Base-by-base conservation (phyloP, 2,888 invertebrate species). In the Hofmannophila pseudospretella region DNA sequence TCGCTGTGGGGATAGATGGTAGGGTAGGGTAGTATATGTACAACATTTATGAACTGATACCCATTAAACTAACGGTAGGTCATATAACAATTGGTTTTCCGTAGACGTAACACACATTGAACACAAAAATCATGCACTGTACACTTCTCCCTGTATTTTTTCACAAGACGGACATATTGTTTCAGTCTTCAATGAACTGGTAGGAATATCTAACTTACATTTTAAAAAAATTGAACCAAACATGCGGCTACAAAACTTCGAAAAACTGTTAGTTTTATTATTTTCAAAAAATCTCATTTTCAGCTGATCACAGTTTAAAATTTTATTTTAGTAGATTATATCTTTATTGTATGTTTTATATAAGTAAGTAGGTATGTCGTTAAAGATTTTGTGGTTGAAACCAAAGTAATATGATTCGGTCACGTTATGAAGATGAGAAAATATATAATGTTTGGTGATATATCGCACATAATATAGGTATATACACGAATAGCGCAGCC, bases 331-430 rank as follows among this genome's bases (percentile, higher is more conserved):
- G 41, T 31, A 41, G 31, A 11, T 22, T 27, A 36, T 28, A 36
- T 34, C 16, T n/a, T n/a, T n/a, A 10, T 34, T 19, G 19, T 9
- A 13, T 34, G 34, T 34, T 34, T 25, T 3, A 26, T 30, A 13
- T 19, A 27, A n/a, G 29, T 27, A 26, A 26, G 20, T 19, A 27
- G 12, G 29, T 27, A 26, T 31, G 28, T 11, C 16, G 16, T 11
- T 23, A 19, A 10, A 11, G 7, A 7, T 19, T 13, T 32, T 26
- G 34, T 36, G 30, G 22, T 14, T 23, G 27, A 39, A 57, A 61
- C 68, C 68, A 72, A 73, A 71, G 69, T 62, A 49, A 73, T 71
- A 68, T 13, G 45, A 69, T 70, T 71, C 67, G 73, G 69, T 61
- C 49, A 50, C 58, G 51, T 42, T 38, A 34, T 52, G 45, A 45